phyloP scores from a whole-genome alignment of 2,888 invertebrate species.

The Xanthorhoe designata region DNA sequence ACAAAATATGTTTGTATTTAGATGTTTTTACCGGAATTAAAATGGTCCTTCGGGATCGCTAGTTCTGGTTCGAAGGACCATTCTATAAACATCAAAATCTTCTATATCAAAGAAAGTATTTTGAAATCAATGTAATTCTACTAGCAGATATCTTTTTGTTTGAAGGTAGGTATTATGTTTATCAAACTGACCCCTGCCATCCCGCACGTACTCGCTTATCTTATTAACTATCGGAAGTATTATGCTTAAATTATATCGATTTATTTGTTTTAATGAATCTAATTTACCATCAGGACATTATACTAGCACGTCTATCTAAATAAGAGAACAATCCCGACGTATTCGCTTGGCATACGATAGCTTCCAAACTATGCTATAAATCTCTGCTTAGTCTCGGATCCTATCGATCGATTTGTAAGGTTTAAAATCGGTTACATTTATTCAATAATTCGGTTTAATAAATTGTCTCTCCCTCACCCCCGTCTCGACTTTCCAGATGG shows the following conservation, averaged over 20 bases:
- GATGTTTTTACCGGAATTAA: neutral
- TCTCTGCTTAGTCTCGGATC: slow-evolving; percentile 8
- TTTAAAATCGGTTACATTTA: slow-evolving; percentile 43
- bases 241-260: slow-evolving; percentile 1
- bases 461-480: slow-evolving; percentile 58
- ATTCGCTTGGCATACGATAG: neutral
- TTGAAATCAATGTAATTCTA: slow-evolving; percentile 3
- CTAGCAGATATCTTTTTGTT: neutral
- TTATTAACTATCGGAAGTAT: slow-evolving; percentile 9
- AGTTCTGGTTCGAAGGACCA: slow-evolving; percentile 6
- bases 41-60: neutral
- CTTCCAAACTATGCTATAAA: slow-evolving; percentile 1
- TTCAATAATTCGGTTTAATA: slow-evolving; percentile 63
- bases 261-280: neutral
- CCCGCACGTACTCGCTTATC: slow-evolving; percentile 22
- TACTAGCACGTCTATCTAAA: no score
- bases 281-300: no score
- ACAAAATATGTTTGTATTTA: neutral
- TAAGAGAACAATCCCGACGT: no score
- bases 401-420: slow-evolving; percentile 33
- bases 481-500: slow-evolving; percentile 71
- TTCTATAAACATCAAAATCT: neutral
- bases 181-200: slow-evolving; percentile 35
- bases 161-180: slow-evolving; percentile 4
- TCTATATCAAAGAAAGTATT: neutral